A percentile compares a stretch with the other conserved stretches of the same genome.
phyloP scores from a whole-genome alignment of 2,113 vertebrate genomes.

The Rhabdornis inornatus region DNA sequence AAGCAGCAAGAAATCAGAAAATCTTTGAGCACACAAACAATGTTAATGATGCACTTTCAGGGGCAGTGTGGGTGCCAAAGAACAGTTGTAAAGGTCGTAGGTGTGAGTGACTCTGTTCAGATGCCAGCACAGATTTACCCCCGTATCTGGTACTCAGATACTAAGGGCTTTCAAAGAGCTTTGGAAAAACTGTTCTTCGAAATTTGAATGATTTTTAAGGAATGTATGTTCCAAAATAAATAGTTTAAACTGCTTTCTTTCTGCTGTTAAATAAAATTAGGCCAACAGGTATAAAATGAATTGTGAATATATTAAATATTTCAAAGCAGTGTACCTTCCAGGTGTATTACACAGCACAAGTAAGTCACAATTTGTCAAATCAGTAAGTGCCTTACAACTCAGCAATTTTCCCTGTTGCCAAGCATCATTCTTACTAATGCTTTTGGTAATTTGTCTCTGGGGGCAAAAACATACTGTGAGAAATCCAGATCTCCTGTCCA shows the following conservation, averaged over 20 bases:
- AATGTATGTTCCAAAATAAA: neutral
- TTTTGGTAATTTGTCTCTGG: neutral
- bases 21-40: constrained; percentile 1
- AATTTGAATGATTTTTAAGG: neutral
- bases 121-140: constrained; percentile 22
- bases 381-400: neutral
- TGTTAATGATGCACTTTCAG: neutral
- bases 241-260: neutral
- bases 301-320: neutral
- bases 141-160: neutral
- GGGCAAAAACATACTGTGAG: neutral
- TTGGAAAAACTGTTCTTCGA: neutral
- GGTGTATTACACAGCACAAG: neutral
- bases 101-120: constrained; percentile 39
- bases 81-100: neutral
- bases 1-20: constrained; percentile 25
- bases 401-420: neutral
- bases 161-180: neutral
- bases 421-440: neutral
- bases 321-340: neutral
- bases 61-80: neutral
- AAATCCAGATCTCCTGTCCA: neutral
- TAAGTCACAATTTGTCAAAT: neutral
- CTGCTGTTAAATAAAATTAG: neutral
- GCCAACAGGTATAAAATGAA: neutral